Evolutionary conservation across 2,888 invertebrate genomes (phyloP).

Genomic region (Physocephala rufipes): DNA sequence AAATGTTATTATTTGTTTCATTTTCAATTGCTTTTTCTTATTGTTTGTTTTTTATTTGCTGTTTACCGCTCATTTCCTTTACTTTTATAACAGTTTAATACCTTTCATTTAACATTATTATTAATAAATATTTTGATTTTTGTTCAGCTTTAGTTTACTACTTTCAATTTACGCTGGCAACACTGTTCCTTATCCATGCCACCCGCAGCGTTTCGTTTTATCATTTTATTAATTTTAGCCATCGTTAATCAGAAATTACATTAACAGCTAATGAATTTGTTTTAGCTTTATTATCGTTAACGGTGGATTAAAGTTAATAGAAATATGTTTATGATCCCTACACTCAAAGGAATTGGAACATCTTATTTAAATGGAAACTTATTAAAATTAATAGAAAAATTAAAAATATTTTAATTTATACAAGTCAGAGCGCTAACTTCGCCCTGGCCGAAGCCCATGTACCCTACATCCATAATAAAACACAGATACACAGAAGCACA

Average conservation of each 20-base stretch:
- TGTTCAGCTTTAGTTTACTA: too few species aligned
- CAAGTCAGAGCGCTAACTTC: too few species aligned
- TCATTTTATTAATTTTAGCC: constrained; percentile 19
- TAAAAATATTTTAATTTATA: too few species aligned
- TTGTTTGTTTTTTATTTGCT: background rate
- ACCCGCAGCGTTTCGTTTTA: constrained; percentile 11
- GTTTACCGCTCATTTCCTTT: background rate
- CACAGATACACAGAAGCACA: too few species aligned
- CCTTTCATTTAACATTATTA: too few species aligned
- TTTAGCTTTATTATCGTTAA: background rate
- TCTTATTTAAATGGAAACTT: too few species aligned
- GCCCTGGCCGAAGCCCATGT: too few species aligned
- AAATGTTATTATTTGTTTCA: background rate
- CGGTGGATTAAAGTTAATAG: background rate
- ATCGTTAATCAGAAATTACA: constrained; percentile 15
- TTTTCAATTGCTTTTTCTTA: background rate
- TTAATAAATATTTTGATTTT: too few species aligned
- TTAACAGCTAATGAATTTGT: constrained; percentile 8
- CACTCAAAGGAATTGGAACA: background rate
- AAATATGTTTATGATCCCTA: background rate
- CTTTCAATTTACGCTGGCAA: too few species aligned
- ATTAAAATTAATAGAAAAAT: too few species aligned
- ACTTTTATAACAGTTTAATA: too few species aligned
- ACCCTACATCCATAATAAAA: too few species aligned
- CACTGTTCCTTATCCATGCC: background rate